These are phyloP conservation scores for Ptilonorhynchus violaceus DNA, from an alignment of 2,113 vertebrate genomes.

Conservation along the genomic window DNA sequence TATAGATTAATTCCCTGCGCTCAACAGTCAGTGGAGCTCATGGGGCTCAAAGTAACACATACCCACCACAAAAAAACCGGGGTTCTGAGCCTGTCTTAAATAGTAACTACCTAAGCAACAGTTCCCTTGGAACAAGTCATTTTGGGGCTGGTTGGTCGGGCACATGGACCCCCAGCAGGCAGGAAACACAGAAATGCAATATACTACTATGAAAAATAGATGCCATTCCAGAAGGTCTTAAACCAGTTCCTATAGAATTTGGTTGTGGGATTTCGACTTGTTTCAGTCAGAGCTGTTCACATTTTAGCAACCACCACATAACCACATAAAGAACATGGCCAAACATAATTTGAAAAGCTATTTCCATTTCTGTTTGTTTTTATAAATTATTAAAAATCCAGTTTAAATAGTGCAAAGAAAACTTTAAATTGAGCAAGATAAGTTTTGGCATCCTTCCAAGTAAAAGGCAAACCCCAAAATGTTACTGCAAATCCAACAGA, in stretches of 20 bases:
- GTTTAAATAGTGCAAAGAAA: slow-evolving; percentile 42
- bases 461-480: neutral
- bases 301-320: neutral
- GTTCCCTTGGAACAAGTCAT: neutral
- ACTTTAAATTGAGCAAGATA: slow-evolving; percentile 35
- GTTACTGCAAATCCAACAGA: slow-evolving; percentile 1
- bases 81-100: neutral
- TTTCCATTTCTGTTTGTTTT: slow-evolving; percentile 47
- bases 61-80: neutral
- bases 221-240: neutral
- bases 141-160: neutral
- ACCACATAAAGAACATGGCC: neutral
- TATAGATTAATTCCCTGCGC: slow-evolving; percentile 4
- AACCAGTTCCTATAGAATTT: neutral
- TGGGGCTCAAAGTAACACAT: neutral
- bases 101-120: neutral
- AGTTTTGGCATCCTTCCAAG: slow-evolving; percentile 4
- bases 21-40: neutral
- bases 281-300: neutral
- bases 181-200: neutral
- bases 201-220: neutral
- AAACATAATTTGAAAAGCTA: slow-evolving; percentile 10
- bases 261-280: neutral
- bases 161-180: neutral
- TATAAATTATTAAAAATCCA: slow-evolving; percentile 31